phyloP scores from a whole-genome alignment of 2,113 vertebrate species.

The Heterocephalus glaber region DNA sequence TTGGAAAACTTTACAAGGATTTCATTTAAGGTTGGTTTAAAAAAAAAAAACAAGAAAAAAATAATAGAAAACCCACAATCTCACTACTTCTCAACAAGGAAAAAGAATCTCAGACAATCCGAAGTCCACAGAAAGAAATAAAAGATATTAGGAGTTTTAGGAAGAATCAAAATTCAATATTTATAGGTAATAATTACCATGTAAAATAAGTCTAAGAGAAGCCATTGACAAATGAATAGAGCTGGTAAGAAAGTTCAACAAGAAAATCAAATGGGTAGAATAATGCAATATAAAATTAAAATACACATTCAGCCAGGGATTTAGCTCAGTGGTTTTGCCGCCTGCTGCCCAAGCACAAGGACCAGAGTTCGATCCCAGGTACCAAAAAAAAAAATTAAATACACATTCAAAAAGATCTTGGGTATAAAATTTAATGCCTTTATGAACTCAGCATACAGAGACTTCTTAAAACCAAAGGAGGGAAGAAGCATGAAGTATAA shows the following conservation, averaged over 20 bases:
- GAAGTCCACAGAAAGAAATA: background rate
- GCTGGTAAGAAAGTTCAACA: background rate
- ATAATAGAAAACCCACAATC: background rate
- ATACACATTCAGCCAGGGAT: background rate
- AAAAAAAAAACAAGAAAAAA: background rate
- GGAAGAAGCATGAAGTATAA: background rate
- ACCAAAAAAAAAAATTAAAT: background rate
- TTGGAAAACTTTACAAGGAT: background rate
- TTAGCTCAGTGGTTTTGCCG: too few relatives aligned
- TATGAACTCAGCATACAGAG: background rate
- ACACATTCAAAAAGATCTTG: slow-evolving; percentile 27
- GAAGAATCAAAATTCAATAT: background rate
- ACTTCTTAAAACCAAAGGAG: background rate
- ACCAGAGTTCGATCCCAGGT: too few relatives aligned
- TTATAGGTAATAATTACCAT: background rate
- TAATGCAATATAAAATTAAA: background rate
- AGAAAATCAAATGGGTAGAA: background rate
- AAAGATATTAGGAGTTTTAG: background rate
- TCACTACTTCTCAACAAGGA: background rate
- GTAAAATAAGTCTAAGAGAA: background rate
- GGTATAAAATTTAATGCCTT: background rate
- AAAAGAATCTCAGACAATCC: background rate
- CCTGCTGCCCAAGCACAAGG: too few relatives aligned
- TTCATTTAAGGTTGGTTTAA: background rate
- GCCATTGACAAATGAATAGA: background rate